Evolutionary conservation across 2,113 vertebrate genomes (phyloP), one percentile per base, ranked within the genome.

Genomic region (Peromyscus polionotus): DNA sequence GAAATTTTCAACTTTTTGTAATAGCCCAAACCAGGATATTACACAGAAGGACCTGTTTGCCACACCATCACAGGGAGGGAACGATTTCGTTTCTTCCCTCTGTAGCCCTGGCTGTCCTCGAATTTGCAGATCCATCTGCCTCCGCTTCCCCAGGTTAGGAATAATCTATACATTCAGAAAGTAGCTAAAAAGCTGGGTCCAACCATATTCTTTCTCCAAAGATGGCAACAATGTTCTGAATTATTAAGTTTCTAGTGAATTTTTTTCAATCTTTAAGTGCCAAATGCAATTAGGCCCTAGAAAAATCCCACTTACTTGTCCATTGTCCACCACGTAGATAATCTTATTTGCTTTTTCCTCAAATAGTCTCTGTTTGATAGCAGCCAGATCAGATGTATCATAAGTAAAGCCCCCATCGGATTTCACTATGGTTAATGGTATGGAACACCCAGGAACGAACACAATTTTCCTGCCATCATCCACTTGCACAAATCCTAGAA

Each of bases 351-450:
- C 99, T 84, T 99, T 99, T 98, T 99, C 99, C 5, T 99, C 98
- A 0, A 97, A 98, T 3, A 99, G 61, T 61, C 99, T 98, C 79
- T 99, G 99, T 24, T 95, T 99, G 63, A 99, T 86, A 36, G 99
- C 99, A 6, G 99, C 99, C 51, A 99, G 97, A 98, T 99, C 99
- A 0, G 99, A 99, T 0, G 99, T 99, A 98, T 99, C 99, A 0
- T 99, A 99, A 0, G 99, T 99, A 98, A 98, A 99, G 20, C 99
- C 99, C 0, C 99, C 99, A 0, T 99, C 99, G 0, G 99, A 99
- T 89, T 99, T 99, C 97, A 99, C 98, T 91, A 99, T 93, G 0
- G 99, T 99, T 98, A 99, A 98, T 0, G 99, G 99, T 95, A 99
- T 85, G 28, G 99, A 97, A 97, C 99, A 99, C 16, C 99, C 99